Evolutionary conservation across 37 sponge, comb jelly and placozoan genomes (phyloP).

Genomic region (Chondrilla cf. caribensis): DNA sequence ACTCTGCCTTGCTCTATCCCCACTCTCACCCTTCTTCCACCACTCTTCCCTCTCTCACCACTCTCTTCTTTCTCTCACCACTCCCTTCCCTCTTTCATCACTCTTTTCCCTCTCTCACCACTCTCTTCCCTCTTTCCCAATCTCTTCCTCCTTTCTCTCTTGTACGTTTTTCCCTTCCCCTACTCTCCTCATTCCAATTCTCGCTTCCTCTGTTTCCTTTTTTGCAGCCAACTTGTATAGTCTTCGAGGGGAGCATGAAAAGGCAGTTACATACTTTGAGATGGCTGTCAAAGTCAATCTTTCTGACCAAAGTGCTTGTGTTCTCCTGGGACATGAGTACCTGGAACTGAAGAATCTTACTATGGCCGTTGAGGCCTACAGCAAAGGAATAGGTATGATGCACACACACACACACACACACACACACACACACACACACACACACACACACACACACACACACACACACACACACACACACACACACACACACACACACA

Average conservation of each 20-base stretch:
- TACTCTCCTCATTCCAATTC: too few species aligned
- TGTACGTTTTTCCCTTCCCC: background rate
- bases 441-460: slow-evolving; percentile 21
- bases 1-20: too few species aligned
- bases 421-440: slow-evolving; percentile 4
- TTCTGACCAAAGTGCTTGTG: slow-evolving; percentile 79
- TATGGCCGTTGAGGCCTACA: slow-evolving; percentile 89
- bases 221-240: slow-evolving; percentile 82
- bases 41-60: background rate
- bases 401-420: slow-evolving; percentile 15
- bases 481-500: slow-evolving; percentile 29
- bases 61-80: background rate
- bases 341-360: slow-evolving; percentile 85
- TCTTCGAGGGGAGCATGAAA: slow-evolving; percentile 85
- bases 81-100: background rate
- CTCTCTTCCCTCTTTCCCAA: too few species aligned
- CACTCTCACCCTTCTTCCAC: background rate
- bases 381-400: slow-evolving; percentile 75
- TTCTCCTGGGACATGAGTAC: slow-evolving; percentile 93
- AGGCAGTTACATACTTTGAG: slow-evolving; percentile 81
- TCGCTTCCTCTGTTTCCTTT: background rate
- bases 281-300: slow-evolving; percentile 67
- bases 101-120: background rate
- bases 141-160: too few species aligned
- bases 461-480: slow-evolving; percentile 11